These are phyloP conservation scores for Erethizon dorsatum DNA, from an alignment of 2,797 vertebrate species.

Conservation along the genomic window DNA sequence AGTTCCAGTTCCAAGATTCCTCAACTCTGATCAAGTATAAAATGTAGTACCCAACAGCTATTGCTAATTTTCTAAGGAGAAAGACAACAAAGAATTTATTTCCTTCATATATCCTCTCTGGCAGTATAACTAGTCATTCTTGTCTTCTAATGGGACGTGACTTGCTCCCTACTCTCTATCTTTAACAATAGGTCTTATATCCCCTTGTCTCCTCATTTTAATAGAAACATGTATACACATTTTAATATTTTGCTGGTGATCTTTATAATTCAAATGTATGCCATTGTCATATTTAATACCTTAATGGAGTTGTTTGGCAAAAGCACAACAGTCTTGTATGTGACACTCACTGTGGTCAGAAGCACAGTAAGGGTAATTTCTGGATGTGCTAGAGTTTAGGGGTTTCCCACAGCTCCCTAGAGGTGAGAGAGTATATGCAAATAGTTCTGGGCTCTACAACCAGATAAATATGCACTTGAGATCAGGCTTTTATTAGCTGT, in stretches of 20 bases:
- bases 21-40: not conserved
- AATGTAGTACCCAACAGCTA: not conserved
- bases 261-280: not conserved
- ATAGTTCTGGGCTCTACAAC: not conserved
- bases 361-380: not conserved
- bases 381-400: not conserved
- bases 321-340: not conserved
- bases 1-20: not conserved
- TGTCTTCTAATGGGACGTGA: not conserved
- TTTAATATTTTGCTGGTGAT: not conserved
- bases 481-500: constrained; percentile 45
- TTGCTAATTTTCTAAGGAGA: not conserved
- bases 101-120: not conserved
- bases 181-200: not conserved
- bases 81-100: not conserved
- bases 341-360: not conserved
- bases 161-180: not conserved
- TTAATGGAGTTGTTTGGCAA: not conserved
- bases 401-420: not conserved
- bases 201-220: not conserved
- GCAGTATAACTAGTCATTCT: not conserved
- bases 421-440: not conserved
- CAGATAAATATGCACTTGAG: not conserved
- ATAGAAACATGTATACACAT: not conserved
- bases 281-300: not conserved